Evolutionary conservation across 2,113 vertebrate species (phyloP), one percentile per base, ranked within the genome.

Genomic region (Crotalus helleri): DNA sequence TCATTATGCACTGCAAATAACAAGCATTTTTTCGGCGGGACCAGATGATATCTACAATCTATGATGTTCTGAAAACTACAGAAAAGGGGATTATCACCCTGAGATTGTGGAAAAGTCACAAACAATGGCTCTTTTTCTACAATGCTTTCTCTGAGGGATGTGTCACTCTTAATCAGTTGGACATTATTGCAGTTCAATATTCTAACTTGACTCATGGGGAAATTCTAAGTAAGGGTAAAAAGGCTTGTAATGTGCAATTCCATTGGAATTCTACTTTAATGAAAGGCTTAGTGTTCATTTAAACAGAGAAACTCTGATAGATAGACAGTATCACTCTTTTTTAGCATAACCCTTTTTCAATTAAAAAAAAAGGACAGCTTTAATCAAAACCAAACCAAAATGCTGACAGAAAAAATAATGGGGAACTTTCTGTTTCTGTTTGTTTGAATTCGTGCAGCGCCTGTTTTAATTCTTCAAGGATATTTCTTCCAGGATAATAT

Each of bases 1-100:
- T 94, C 81, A 12, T 69, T 95, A 74, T 90, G 10, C 26, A 92
- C 89, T 93, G 55, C 39, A 61, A 89, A 91, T 59, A 17, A 88
- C 93, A 94, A 94, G 85, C 94, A 12, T n/a, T 11, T 94, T 51
- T 95, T 96, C 8, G 49, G 8, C 94, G 93, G 39, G 58, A 87
- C 44, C 86, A 91, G 21, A 49, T 87, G 57, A n/a, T 69, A 94
- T 94, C 13, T 92, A 61, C 58, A 90, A 9, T 0, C 0, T 81
- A 6, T 91, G 29, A 93, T 59, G 21, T 87, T 96, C 93, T 85
- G 81, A 87, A 86, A 94, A 95, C 0, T 44, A 61, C 26, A 90
- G 23, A 85, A 87, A 92, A 90, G 91, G 15, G 85, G 33, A 49
- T 54, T 95, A 95, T 87, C 85, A 69, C 94, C 17, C 33, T 51